Evolutionary conservation across 2,113 vertebrate genomes (phyloP).

Genomic region (Ictalurus furcatus): DNA sequence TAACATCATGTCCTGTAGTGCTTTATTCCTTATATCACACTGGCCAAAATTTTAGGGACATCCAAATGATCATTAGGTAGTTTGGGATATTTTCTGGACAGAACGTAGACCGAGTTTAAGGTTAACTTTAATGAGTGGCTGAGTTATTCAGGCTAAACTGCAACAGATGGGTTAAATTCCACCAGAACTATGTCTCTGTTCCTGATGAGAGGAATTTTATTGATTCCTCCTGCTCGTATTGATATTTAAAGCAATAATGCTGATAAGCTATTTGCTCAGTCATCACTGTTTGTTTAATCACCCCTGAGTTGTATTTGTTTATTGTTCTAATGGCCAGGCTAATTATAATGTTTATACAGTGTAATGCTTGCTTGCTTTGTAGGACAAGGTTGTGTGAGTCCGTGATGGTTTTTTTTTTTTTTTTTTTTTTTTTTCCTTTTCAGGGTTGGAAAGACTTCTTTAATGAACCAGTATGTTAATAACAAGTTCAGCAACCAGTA

Average conservation of each 20-base stretch:
- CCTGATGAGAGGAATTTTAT: neutral
- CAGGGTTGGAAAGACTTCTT: constrained; percentile 87
- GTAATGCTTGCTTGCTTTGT: neutral
- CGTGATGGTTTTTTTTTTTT: neutral
- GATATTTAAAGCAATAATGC: neutral
- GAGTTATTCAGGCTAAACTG: neutral
- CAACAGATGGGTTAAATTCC: neutral
- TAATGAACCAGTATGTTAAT: constrained; percentile 93
- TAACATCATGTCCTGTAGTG: neutral
- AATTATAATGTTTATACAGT: neutral
- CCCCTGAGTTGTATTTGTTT: neutral
- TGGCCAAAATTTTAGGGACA: neutral
- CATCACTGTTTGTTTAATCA: neutral
- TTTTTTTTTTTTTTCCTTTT: neutral
- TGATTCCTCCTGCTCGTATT: neutral
- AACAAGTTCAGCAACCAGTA: constrained; percentile 94
- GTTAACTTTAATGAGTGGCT: neutral
- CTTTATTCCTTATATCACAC: neutral
- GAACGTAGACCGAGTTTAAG: neutral
- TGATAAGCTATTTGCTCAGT: neutral
- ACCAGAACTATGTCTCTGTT: neutral
- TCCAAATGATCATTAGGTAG: neutral
- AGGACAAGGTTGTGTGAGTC: neutral
- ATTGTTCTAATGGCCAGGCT: neutral
- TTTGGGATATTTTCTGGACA: neutral